Evolutionary conservation across 2,113 vertebrate species (phyloP), one percentile per base, ranked within the genome.

Genomic region (Bufo gargarizans): DNA sequence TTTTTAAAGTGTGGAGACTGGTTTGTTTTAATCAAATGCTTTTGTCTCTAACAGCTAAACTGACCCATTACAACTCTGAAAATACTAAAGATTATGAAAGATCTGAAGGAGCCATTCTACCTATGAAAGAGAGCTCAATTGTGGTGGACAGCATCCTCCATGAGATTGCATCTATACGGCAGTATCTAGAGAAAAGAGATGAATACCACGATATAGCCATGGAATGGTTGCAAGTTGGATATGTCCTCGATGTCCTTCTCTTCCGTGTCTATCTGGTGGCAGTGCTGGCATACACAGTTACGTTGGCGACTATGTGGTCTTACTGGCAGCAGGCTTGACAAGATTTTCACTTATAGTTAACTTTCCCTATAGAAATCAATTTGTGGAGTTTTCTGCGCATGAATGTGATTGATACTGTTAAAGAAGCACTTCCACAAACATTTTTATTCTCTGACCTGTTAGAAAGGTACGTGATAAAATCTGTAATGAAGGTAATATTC

Each of bases 151-250:
- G 92, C 55, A 92, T 99, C 89, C 94, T 99, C 83, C 96, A 94
- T 0, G 97, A 99, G 91, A 93, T 98, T 76, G 91, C 93, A 0
- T 93, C 96, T 10, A 97, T 99, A 83, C 96, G 97, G 3, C 95
- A 93, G 91, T 95, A 96, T 93, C 92, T 99, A 89, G 97, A 98
- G 90, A 97, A 95, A 90, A 92, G 95, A 0, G 97, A 99, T 33
- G 94, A 96, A 79, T 95, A 95, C 84, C 94, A 96, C 0, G 96
- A 97, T 0, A 91, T 96, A 0, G 97, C 97, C 56, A 96, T 94
- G 11, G 98, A 99, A 88, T 99, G 98, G 98, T 94, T 99, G 81
- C 96, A 95, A 22, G 97, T 99, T 59, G 98, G 98, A 89, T 97
- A 97, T 0, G 96, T 98, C 78, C 89, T 99, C 89, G 98, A 99